Conservation (phyloP, 2,888 invertebrate species). For the Drosophila hamatofila region DNA sequence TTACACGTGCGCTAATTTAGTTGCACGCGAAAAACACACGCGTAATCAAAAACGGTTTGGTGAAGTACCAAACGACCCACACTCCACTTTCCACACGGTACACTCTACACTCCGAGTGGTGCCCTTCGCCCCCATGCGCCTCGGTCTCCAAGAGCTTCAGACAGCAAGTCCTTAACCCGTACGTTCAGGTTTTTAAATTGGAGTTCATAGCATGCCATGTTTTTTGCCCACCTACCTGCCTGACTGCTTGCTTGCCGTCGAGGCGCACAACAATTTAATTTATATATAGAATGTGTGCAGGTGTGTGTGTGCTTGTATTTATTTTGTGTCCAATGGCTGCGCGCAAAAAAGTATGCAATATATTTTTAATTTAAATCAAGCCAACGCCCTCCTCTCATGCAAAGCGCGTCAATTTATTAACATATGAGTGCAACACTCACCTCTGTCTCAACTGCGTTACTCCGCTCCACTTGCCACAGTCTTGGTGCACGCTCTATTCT, state of each 20-base stretch:
- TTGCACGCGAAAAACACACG: slow-evolving; percentile 78
- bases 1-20: slow-evolving; percentile 77
- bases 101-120: neutral
- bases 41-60: slow-evolving; percentile 75
- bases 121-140: neutral
- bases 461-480: slow-evolving; percentile 13
- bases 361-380: slow-evolving; percentile 80
- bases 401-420: slow-evolving; percentile 49
- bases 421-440: slow-evolving; percentile 62
- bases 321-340: slow-evolving; percentile 55
- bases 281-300: slow-evolving; percentile 40
- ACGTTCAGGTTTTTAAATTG: slow-evolving; percentile 65
- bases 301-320: slow-evolving; percentile 31
- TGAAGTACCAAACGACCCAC: slow-evolving; percentile 54
- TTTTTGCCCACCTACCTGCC: slow-evolving; percentile 22
- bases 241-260: slow-evolving; percentile 53
- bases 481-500: slow-evolving; percentile 31
- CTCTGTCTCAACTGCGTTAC: slow-evolving; percentile 13
- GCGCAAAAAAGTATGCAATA: slow-evolving; percentile 79
- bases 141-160: slow-evolving; percentile 11
- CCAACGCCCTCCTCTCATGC: slow-evolving; percentile 40
- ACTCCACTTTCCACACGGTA: neutral
- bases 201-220: slow-evolving; percentile 70
- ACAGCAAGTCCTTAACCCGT: slow-evolving; percentile 60
- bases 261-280: slow-evolving; percentile 73